Evolutionary conservation across 2,888 invertebrate species (phyloP), one percentile per base, ranked within the genome.

Genomic region (Pristionchus maxplancki): DNA sequence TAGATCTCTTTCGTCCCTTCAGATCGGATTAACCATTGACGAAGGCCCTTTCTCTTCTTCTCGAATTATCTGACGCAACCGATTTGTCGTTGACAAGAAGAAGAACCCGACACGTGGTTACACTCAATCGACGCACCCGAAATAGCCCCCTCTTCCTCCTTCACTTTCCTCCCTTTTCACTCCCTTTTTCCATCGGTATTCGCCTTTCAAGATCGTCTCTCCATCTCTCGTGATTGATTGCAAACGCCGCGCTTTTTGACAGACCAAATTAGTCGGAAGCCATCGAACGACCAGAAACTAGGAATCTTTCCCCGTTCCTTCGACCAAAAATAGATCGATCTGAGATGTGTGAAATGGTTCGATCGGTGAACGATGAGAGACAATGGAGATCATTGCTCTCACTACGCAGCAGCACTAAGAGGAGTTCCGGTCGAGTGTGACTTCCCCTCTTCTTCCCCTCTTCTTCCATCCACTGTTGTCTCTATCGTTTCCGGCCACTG

Each of bases 141-240:
- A 71, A 71, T 71, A 71, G 71, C 71, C 71, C 37, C 37, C 24
- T 71, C 71, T 34, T 71, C 71, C 34, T 58, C 71, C 31, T 64
- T 64, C 24, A 2, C n/a, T n/a, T n/a, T n/a, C n/a, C n/a, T n/a
- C n/a, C n/a, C n/a, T n/a, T n/a, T n/a, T n/a, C n/a, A n/a, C 62
- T 64, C 62, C 62, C 24, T 34, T 71, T 74, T 74, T 40, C 40
- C 40, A 11, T 40, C 24, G 67, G 15, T 67, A 34, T 48, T 24
- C 44, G 40, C 78, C 78, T 78, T 78, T 78, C 78, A 78, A 78
- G 78, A 78, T 78, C 78, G 44, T 28, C 78, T 28, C 78, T n/a
- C 31, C n/a, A 40, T 78, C 78, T 78, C 78, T 78, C 48, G 11
- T 78, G 78, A 78, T 78, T 40, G 78, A 78, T 78, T 40, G 78